Base-by-base conservation (phyloP, 2,113 vertebrate genomes). In the Crotophaga sulcirostris region DNA sequence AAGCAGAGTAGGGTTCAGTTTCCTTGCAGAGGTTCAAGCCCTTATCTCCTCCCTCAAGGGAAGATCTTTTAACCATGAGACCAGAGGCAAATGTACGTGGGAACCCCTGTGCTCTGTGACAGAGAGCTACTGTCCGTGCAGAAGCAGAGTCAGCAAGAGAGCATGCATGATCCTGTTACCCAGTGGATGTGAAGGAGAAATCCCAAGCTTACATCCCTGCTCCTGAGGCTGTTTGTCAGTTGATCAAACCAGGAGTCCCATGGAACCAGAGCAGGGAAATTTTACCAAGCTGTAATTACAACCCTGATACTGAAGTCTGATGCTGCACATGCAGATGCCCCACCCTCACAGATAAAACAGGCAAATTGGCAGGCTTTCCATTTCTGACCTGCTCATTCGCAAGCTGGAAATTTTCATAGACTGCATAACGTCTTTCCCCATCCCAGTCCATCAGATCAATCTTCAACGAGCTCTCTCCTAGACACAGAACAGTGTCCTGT, bases 401-500 rank as follows among this genome's bases (percentile, higher is more conserved):
- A 62, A 99, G 98, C 92, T 96, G 98, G 95, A 99, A 98, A 87
- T 98, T 98, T 84, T 99, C 98, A 69, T 99, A 99, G 82, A 98
- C 93, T 6, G 98, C 98, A 34, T 98, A 96, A 66, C 96, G 98
- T 91, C 42, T 98, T 83, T 98, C 84, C 66, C 99, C 99, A 3
- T 97, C 92, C 99, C 99, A 99, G 98, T 99, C 99, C 97, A 98
- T 98, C 56, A 99, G 96, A 89, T 99, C 98, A 70, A 99, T 98
- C 97, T 99, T 99, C 89, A 99, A 92, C 44, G 98, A 94, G 79
- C 97, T 98, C 70, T 97, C 97, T 88, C 98, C 99, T 99, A 97
- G 97, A 62, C 29, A 88, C 68, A 93, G 80, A 64, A 16, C 4
- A 42, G 67, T 31, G 56, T 60, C 34, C 31, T 63, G 62, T 95